Base-by-base conservation (phyloP, 2,113 vertebrate genomes). In the Pachyramphus minor region DNA sequence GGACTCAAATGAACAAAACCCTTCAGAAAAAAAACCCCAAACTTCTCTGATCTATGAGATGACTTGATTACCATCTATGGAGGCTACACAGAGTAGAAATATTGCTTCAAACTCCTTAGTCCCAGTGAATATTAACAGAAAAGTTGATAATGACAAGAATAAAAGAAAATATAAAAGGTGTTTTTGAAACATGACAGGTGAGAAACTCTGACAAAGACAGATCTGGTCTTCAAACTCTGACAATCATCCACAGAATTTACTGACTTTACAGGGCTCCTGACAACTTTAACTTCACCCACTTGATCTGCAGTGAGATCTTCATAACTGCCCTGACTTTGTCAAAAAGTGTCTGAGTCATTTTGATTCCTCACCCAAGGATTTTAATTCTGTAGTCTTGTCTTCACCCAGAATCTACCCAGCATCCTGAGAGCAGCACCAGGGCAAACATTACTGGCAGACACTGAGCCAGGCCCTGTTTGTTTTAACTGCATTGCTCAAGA, bases 91-190 rank as follows among this genome's bases (percentile, higher is more conserved):
- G 69, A 76, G 44, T 21, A 94, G 89, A 95, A 96, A 37, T 60
- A 82, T 30, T 73, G 42, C 25, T 86, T n/a, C 37, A 80, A 71
- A 14, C 12, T 78, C 31, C 66, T 66, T 82, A 95, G 85, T 60
- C 27, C 23, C 41, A 93, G 33, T 75, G 45, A 95, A 94, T 96
- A 64, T 73, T 84, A 62, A 87, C 4, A 19, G 64, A 97, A 97
- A 95, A 89, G 68, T 35, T 94, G 91, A 91, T 96, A 95, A 89
- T 71, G 60, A 62, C 31, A 83, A 93, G 12, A 45, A 89, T 63
- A 81, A 95, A 95, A 96, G 77, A 96, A 97, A 95, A 91, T 45
- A 91, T 82, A 92, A 94, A 97, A 93, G 35, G 31, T 4, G 14
- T 49, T 91, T 87, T 84, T 88, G 95, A 33, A 95, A 71, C 35